Evolutionary conservation across 1,140 invertebrate genomes (phyloP), one percentile per base, ranked within the genome.

Genomic region (Sminthurides bifidus): DNA sequence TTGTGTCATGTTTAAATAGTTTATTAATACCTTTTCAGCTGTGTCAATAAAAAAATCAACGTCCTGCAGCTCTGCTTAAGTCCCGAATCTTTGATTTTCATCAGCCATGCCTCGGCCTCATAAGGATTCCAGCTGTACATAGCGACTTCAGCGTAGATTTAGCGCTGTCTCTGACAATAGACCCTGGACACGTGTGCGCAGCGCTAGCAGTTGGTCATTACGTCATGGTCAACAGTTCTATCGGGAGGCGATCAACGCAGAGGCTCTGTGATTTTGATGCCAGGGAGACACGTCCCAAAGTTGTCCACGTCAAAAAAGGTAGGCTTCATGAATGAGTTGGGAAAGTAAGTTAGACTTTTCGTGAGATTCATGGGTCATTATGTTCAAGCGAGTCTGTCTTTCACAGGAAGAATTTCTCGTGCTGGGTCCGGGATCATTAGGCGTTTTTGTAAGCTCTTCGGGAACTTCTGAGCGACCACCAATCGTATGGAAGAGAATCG

Each of bases 391-490:
- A 8, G 15, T 3, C 17, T 52, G 19, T 24, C 21, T 43, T 45
- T 54, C 58, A 17, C 38, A 68, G 63, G 68, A 67, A 37, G 68
- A 69, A 41, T 69, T 68, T 56, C 43, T 69, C 4, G 60, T 69
- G 6, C 59, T 61, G 29, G 76, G 76, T 10, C 76, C 76, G 3
- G 74, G 71, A 59, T 72, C 72, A 38, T 65, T 79, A 15, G 77
- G 77, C 4, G 75, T 79, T 67, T 79, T 78, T 70, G 76, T 76
- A 0, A 75, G 73, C 6, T 72, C 73, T 5, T 71, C 68, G 17
- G 77, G 77, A 24, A 73, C 73, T 17, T 77, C 76, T 14, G 73
- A 76, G 56, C 64, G 75, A 29, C 76, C 77, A 23, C 77, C 77
- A 3, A 67, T 79, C 41, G 71, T 72, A 38, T 78, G 76, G 76